Conservation (phyloP, 2,888 invertebrate genomes). For the Xylota segnis region DNA sequence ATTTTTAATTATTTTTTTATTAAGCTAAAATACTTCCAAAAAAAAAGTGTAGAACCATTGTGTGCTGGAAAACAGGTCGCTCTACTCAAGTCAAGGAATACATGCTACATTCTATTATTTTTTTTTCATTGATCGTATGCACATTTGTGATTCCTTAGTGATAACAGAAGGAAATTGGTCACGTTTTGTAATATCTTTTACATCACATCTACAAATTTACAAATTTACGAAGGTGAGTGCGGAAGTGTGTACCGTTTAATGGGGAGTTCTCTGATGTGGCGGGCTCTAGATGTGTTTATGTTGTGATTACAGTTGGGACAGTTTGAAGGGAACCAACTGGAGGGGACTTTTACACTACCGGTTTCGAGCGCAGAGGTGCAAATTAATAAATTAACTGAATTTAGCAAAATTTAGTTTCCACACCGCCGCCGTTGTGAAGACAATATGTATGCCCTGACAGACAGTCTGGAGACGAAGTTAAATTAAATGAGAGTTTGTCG, state of each 20-base stretch:
- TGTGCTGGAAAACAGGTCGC: constrained; percentile 16
- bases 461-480: background rate
- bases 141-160: constrained; percentile 17
- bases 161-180: constrained; percentile 12
- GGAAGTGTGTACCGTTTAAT: background rate
- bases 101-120: background rate
- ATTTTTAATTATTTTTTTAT: constrained; percentile 56
- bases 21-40: constrained; percentile 24
- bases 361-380: background rate
- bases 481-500: too few species aligned
- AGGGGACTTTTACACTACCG: background rate
- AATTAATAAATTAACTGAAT: background rate
- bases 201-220: constrained; percentile 2
- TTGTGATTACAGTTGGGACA: constrained; percentile 34
- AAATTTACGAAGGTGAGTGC: constrained; percentile 42
- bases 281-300: constrained; percentile 31
- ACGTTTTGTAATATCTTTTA: constrained; percentile 16
- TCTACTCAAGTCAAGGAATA: background rate
- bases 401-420: background rate
- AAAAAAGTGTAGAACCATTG: constrained; percentile 2
- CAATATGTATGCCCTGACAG: background rate
- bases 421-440: background rate
- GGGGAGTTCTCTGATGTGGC: background rate
- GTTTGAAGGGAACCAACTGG: background rate
- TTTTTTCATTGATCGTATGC: constrained; percentile 10